Conservation (phyloP, 2,797 vertebrate genomes). For the Trachops cirrhosus region DNA sequence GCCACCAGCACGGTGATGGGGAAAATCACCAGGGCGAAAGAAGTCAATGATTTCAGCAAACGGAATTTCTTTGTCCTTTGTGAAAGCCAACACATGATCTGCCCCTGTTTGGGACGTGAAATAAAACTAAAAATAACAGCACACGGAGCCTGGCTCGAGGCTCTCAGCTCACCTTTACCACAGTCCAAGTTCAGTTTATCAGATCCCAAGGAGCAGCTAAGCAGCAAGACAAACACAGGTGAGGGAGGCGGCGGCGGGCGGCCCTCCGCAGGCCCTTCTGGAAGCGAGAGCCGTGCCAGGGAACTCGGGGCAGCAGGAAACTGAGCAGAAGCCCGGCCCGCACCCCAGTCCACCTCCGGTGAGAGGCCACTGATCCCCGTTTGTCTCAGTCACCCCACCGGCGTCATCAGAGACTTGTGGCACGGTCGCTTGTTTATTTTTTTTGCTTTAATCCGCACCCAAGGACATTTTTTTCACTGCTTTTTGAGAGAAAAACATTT, state of each 20-base stretch:
- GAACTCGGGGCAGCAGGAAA: background rate
- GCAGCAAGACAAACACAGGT: slow-evolving; percentile 60
- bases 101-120: slow-evolving; percentile 52
- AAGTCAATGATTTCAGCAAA: slow-evolving; percentile 14
- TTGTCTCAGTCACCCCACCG: background rate
- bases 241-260: slow-evolving; percentile 10
- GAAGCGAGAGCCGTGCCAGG: background rate
- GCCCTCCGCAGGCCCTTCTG: rapidly evolving
- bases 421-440: background rate
- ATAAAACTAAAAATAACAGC: slow-evolving; percentile 64
- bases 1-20: background rate
- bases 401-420: background rate
- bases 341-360: background rate
- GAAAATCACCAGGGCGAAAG: background rate
- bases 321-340: background rate
- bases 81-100: slow-evolving; percentile 46
- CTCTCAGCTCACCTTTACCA: slow-evolving; percentile 67
- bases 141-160: background rate
- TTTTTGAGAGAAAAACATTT: background rate
- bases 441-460: background rate
- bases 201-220: slow-evolving; percentile 65
- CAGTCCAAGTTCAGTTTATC: slow-evolving; percentile 69
- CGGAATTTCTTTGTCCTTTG: slow-evolving; percentile 59
- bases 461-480: background rate
- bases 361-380: background rate